These are phyloP conservation scores for Setipinna tenuifilis DNA, from an alignment of 2,797 vertebrate species.

Conservation along the genomic window DNA sequence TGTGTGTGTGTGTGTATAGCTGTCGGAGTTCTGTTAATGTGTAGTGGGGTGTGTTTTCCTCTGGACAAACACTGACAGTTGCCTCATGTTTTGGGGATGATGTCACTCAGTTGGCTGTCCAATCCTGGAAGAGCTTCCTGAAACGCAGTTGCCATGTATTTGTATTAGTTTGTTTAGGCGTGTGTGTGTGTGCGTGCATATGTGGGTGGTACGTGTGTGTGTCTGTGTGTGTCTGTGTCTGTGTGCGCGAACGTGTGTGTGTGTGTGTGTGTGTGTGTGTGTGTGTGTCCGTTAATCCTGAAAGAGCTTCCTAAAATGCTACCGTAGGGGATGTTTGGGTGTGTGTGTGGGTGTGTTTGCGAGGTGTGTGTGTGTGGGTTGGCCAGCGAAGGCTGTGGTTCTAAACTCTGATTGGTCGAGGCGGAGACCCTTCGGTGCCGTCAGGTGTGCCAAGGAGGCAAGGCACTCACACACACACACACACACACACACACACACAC, in stretches of 20 bases:
- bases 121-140: not conserved
- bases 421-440: not conserved
- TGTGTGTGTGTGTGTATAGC: not conserved
- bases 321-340: too few relatives aligned
- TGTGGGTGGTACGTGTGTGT: too few relatives aligned
- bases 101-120: not conserved
- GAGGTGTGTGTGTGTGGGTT: not conserved
- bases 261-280: too few relatives aligned
- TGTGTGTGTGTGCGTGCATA: too few relatives aligned
- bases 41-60: not conserved
- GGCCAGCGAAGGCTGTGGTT: not conserved
- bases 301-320: too few relatives aligned
- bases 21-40: not conserved
- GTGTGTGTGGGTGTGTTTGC: too few relatives aligned
- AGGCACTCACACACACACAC: conserved; percentile 16
- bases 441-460: not conserved
- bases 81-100: not conserved
- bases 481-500: conserved; percentile 17
- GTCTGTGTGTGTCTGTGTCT: too few relatives aligned
- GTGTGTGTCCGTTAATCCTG: too few relatives aligned
- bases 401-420: not conserved
- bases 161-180: too few relatives aligned
- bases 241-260: too few relatives aligned
- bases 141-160: too few relatives aligned
- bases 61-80: not conserved